These are phyloP conservation scores for Onychomys leucogaster DNA, from an alignment of 2,797 vertebrate species.

Conservation along the genomic window DNA sequence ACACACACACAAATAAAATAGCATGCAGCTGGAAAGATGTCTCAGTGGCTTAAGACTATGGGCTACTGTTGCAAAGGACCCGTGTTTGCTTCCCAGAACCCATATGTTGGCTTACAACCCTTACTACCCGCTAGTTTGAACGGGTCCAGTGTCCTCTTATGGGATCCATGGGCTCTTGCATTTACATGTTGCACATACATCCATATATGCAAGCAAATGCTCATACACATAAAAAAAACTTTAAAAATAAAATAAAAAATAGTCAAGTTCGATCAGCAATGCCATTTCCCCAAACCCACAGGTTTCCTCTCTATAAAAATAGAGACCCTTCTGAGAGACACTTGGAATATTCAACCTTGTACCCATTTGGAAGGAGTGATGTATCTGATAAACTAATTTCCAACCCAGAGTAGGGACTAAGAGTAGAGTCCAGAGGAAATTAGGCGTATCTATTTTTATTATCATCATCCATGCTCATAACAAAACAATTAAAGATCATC, in stretches of 20 bases:
- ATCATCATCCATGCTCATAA: not conserved
- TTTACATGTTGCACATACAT: not conserved
- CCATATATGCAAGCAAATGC: not conserved
- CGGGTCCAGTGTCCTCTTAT: not conserved
- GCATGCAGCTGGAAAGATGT: not conserved
- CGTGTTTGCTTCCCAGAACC: not conserved
- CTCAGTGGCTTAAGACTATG: not conserved
- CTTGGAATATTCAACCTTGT: not conserved
- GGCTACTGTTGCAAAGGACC: not conserved
- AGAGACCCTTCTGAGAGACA: not conserved
- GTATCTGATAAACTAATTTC: not conserved
- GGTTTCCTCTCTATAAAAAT: conserved; percentile 44
- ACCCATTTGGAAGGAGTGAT: not conserved
- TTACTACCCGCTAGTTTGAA: not conserved
- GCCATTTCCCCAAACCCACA: not conserved
- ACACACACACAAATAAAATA: not conserved
- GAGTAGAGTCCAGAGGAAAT: conserved; percentile 21
- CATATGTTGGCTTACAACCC: not conserved
- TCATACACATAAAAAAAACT: not conserved
- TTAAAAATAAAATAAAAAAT: not conserved
- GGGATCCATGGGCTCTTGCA: too few species aligned
- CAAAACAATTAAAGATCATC: conserved; percentile 34
- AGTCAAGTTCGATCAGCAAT: not conserved
- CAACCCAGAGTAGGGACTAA: not conserved
- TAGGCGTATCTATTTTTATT: conserved; percentile 3